Evolutionary conservation across 1,140 invertebrate species (phyloP).

Genomic region (Drosophila subobscura): DNA sequence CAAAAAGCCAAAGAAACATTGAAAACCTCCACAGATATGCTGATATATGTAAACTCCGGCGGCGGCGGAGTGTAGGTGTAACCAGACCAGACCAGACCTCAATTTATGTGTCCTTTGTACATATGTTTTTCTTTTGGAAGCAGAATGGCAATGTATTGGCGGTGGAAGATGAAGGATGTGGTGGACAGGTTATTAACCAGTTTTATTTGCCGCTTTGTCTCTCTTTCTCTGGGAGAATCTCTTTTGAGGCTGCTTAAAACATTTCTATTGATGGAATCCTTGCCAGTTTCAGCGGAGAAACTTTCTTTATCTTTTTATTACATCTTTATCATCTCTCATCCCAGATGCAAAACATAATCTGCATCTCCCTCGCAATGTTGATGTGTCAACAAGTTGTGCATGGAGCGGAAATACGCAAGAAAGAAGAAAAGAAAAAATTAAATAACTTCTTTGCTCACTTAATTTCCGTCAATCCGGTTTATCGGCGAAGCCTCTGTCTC

Average conservation of each 20-base stretch:
- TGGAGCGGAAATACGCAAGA: conserved; percentile 39
- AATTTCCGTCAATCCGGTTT: conserved; percentile 65
- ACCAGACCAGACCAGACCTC: conserved; percentile 3
- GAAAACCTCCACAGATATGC: conserved; percentile 3
- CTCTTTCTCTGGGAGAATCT: conserved; percentile 24
- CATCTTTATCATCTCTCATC: conserved; percentile 1
- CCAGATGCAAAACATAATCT: conserved; percentile 1
- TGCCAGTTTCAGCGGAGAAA: too few relatives aligned
- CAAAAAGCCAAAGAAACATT: conserved; percentile 44
- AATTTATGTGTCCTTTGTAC: conserved; percentile 61
- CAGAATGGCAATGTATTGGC: neutral
- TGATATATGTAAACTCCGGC: conserved; percentile 24
- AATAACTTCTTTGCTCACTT: conserved; percentile 23
- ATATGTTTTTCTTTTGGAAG: conserved; percentile 12
- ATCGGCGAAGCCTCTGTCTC: conserved; percentile 9
- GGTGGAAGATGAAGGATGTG: conserved; percentile 16
- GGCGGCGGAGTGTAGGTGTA: conserved; percentile 18
- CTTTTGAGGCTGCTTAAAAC: neutral
- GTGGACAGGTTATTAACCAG: conserved; percentile 55
- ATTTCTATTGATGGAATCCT: neutral
- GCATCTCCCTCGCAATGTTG: conserved; percentile 2
- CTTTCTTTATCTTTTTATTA: too few relatives aligned
- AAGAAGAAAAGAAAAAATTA: neutral
- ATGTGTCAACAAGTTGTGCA: conserved; percentile 35
- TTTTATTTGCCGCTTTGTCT: conserved; percentile 35